Percentiles rank a stretch among this genome's conserved stretches.
These are phyloP conservation scores for Pteronotus mesoamericanus DNA, from an alignment of 2,797 vertebrate genomes.

Conservation along the genomic window DNA sequence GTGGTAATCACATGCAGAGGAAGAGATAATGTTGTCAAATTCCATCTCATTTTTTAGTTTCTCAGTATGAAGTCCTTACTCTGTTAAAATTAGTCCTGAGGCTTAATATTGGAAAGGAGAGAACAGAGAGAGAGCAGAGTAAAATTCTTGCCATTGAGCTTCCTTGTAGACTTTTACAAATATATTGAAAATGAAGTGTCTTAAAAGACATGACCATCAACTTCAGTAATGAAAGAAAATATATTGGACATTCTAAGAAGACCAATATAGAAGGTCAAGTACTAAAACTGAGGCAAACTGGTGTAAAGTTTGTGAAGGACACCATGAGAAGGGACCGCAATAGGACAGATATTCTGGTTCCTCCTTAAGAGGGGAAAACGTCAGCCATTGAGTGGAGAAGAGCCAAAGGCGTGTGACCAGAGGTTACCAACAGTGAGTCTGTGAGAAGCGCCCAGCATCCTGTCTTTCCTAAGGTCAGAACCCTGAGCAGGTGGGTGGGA, in stretches of 20 bases:
- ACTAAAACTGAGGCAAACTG: neutral
- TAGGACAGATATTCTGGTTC: neutral
- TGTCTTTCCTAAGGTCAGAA: neutral
- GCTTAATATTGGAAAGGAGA: neutral
- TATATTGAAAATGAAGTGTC: neutral
- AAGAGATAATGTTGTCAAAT: neutral
- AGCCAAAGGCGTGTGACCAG: neutral
- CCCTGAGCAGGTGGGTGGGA: too few relatives aligned
- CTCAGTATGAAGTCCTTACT: neutral
- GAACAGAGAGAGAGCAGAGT: constrained; percentile 5
- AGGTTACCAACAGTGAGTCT: neutral
- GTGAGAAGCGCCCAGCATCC: neutral
- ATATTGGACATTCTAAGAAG: neutral
- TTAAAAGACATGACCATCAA: constrained; percentile 36
- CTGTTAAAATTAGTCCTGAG: neutral
- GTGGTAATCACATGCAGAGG: neutral
- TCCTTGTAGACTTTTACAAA: constrained; percentile 35
- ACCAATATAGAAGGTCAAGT: too few relatives aligned
- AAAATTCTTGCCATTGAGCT: neutral
- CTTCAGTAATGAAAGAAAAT: constrained; percentile 32
- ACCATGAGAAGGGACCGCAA: neutral
- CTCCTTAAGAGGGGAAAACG: neutral
- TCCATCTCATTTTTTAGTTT: neutral
- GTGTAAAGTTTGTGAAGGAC: neutral
- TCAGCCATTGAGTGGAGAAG: neutral